A percentile compares a stretch with the other conserved stretches of the same genome.
phyloP scores from a whole-genome alignment of 2,113 vertebrate genomes.

The Otocyon megalotis region DNA sequence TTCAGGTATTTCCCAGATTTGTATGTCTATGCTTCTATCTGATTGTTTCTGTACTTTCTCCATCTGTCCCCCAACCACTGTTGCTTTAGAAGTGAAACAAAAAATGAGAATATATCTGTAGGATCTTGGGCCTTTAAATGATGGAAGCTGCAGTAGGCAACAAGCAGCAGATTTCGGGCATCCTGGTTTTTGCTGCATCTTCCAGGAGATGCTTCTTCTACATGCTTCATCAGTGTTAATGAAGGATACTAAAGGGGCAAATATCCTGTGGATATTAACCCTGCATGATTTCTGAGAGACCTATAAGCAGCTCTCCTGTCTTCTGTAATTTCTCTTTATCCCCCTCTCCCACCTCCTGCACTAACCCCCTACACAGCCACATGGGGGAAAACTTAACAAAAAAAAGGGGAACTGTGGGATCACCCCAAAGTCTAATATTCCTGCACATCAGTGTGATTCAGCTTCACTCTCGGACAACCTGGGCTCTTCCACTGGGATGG shows the following conservation, averaged over 20 bases:
- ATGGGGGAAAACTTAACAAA: neutral
- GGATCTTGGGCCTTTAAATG: neutral
- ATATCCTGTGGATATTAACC: neutral
- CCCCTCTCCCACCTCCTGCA: neutral
- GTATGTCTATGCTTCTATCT: fast-evolving
- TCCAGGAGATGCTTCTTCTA: neutral
- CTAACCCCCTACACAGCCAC: neutral
- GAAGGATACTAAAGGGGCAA: neutral
- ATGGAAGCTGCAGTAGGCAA: too few species aligned
- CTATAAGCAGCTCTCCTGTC: neutral
- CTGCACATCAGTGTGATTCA: neutral
- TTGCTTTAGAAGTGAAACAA: neutral
- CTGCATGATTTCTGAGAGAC: neutral
- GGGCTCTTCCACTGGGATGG: neutral
- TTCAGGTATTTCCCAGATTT: neutral
- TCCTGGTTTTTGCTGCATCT: neutral
- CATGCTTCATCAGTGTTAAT: neutral
- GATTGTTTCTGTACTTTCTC: neutral
- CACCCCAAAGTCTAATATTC: neutral
- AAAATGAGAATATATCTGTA: neutral
- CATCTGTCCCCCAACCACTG: neutral
- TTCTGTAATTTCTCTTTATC: neutral
- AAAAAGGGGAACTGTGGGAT: neutral
- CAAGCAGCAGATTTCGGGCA: neutral
- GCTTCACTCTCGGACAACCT: neutral